Conservation (phyloP, 2,888 invertebrate genomes). For the Lithophane socia region DNA sequence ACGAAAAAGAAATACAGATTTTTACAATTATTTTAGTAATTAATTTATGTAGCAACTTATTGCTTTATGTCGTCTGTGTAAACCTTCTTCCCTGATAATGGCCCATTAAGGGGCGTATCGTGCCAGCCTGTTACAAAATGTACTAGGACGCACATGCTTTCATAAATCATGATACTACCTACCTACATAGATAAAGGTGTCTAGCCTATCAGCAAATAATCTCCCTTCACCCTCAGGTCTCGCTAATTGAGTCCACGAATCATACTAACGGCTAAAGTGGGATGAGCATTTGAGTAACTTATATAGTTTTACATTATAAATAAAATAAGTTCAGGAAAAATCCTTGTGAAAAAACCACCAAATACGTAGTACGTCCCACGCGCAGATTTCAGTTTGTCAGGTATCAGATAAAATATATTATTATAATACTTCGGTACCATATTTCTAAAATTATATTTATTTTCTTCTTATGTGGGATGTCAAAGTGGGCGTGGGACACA, state of each 20-base stretch:
- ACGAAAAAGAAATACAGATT: too few species aligned
- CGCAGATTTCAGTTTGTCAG: too few species aligned
- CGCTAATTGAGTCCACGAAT: conserved; percentile 54
- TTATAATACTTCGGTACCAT: background rate
- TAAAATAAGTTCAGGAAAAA: too few species aligned
- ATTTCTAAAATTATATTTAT: conserved; percentile 1
- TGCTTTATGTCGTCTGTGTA: background rate
- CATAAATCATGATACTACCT: background rate
- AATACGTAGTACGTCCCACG: too few species aligned
- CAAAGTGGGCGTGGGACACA: background rate
- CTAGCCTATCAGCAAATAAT: conserved; percentile 39
- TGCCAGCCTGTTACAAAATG: background rate
- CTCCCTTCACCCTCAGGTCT: conserved; percentile 39
- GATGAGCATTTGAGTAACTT: background rate
- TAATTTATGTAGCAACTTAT: background rate
- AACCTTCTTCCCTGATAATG: background rate
- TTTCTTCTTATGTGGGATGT: background rate
- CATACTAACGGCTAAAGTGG: background rate
- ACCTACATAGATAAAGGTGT: background rate
- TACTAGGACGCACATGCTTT: background rate
- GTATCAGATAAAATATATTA: too few species aligned
- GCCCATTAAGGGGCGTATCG: background rate
- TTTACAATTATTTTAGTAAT: too few species aligned
- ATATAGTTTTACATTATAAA: conserved; percentile 1
- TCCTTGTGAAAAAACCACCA: too few species aligned